Conservation (phyloP, 2,113 vertebrate species). For the Upupa epops region DNA sequence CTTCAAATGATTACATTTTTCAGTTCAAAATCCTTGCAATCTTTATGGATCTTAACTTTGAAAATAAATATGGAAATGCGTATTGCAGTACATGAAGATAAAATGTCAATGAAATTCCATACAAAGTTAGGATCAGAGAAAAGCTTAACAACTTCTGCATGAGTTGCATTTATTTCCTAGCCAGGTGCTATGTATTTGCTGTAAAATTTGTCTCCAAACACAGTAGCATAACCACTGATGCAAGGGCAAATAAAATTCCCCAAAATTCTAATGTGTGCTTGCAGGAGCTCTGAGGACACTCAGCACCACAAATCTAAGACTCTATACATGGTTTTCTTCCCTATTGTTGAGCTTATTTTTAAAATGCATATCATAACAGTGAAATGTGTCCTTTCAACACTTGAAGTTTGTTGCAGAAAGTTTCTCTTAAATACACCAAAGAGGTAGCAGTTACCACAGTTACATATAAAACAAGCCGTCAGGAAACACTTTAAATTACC, state of each 20-base stretch:
- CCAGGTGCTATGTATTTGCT: background rate
- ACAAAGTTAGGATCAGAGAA: background rate
- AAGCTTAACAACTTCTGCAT: background rate
- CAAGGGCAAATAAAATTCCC: background rate
- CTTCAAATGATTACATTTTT: too few relatives aligned
- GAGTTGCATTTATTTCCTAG: background rate
- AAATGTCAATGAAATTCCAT: background rate
- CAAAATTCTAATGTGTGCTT: background rate
- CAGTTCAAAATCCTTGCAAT: too few relatives aligned
- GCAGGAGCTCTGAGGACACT: background rate
- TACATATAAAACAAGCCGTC: background rate
- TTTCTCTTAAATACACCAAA: background rate
- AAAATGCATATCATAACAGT: background rate
- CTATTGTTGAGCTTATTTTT: background rate
- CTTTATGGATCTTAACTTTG: too few relatives aligned
- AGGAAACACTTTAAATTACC: background rate
- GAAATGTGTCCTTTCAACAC: background rate
- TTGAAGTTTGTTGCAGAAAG: background rate
- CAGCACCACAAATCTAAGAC: background rate
- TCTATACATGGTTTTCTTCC: background rate
- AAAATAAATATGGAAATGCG: too few relatives aligned
- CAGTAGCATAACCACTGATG: fast-evolving
- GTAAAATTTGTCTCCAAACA: background rate
- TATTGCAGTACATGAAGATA: too few relatives aligned
- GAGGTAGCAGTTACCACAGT: background rate